Evolutionary conservation across 2,888 invertebrate genomes (phyloP).

Genomic region (Synanthedon andrenaeformis): DNA sequence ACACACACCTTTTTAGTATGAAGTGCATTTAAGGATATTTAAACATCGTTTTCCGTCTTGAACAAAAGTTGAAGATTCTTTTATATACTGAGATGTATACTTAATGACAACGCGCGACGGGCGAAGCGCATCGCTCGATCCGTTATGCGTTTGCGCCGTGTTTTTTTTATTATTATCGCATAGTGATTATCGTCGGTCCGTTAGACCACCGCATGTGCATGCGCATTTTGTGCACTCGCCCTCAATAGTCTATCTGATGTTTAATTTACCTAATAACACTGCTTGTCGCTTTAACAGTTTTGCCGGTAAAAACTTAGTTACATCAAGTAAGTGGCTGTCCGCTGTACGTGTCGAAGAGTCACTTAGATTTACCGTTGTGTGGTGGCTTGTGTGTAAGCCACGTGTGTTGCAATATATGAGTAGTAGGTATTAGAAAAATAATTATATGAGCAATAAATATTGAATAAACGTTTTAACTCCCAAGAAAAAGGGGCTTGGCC

Average conservation of each 20-base stretch:
- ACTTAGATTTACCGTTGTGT: slow-evolving; percentile 22
- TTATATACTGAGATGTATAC: background rate
- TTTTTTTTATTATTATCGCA: slow-evolving; percentile 42
- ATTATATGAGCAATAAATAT: too few relatives aligned
- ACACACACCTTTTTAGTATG: too few relatives aligned
- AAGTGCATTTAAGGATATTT: too few relatives aligned
- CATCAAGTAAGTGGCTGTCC: background rate
- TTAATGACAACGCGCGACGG: slow-evolving; percentile 33
- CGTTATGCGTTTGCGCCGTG: slow-evolving; percentile 45
- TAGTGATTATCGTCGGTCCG: slow-evolving; percentile 50
- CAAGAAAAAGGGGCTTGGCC: too few relatives aligned
- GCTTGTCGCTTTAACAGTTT: slow-evolving; percentile 1
- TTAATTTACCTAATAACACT: background rate
- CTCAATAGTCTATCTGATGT: too few relatives aligned
- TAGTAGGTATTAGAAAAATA: too few relatives aligned
- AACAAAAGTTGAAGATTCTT: too few relatives aligned
- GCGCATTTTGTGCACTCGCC: slow-evolving; percentile 16
- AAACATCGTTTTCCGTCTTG: too few relatives aligned
- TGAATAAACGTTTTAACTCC: too few relatives aligned
- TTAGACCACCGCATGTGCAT: slow-evolving; percentile 49
- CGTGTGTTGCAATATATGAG: too few relatives aligned
- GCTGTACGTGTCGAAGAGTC: slow-evolving; percentile 2
- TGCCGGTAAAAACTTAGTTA: background rate
- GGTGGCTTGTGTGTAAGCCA: too few relatives aligned
- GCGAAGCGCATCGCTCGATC: slow-evolving; percentile 34